Evolutionary conservation across 2,888 invertebrate genomes (phyloP), one percentile per base, ranked within the genome.

Genomic region (Neoscelio sp.): DNA sequence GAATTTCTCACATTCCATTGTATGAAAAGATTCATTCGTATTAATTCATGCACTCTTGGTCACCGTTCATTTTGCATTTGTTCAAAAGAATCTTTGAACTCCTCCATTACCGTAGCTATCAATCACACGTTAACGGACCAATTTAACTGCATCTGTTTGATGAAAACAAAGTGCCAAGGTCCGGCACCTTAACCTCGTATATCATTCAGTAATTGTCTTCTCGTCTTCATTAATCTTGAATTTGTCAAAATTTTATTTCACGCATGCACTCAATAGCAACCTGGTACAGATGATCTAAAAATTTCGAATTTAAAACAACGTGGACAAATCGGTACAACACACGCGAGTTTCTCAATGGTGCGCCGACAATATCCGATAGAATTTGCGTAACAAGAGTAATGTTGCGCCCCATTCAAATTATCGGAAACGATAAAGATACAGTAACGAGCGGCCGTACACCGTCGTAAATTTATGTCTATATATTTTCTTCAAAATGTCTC

Each of bases 61-160:
- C 56, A 23, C 28, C 10, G 48, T 48, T 8, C 48, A 38, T 40
- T 68, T 54, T 48, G 33, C 56, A 38, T 42, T 62, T 67, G 44
- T 68, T 60, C 52, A 58, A 71, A 56, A 46, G 73, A 67, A 68
- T 73, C 76, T 73, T 33, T 28, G 64, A 52, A 46, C 10, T 48
- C 67, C 35, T 54, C 73, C 76, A 80, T 80, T 80, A 80, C 71
- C 46, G 46, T 64, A 38, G 60, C 73, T 76, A 80, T 80, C 71
- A 76, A 80, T 80, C 80, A 76, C 71, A 38, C 54, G 20, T 76
- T 56, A 73, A 80, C 67, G 46, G 50, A 56, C 73, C 76, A 73
- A 80, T 76, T 76, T 50, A 73, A 15, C 60, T 65, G 50, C 68
- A 70, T 78, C 56, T 44, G 56, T 60, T 68, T 33, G 60, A 56